These are phyloP conservation scores for Notiomystis cincta DNA, from an alignment of 2,113 vertebrate genomes.

Conservation along the genomic window DNA sequence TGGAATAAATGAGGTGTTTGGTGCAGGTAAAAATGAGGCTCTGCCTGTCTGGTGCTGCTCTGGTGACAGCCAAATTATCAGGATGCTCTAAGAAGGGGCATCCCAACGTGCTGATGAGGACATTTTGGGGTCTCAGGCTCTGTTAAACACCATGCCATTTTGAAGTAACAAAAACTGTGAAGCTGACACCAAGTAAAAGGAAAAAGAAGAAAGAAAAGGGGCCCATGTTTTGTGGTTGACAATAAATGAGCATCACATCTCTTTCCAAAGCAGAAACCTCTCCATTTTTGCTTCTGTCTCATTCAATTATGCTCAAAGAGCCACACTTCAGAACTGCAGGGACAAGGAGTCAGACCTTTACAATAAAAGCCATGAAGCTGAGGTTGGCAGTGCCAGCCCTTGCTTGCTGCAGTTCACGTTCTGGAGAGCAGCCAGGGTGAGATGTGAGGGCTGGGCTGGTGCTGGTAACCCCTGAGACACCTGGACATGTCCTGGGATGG, in stretches of 20 bases:
- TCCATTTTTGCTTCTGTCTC: constrained; percentile 31
- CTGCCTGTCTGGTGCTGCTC: background rate
- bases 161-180: background rate
- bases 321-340: background rate
- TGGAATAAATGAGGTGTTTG: background rate
- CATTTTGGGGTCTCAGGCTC: background rate
- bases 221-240: background rate
- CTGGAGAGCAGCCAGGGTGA: background rate
- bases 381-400: background rate
- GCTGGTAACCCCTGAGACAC: background rate
- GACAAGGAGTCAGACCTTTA: constrained; percentile 13
- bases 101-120: background rate
- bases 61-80: background rate
- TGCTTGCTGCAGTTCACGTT: background rate
- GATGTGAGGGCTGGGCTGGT: background rate
- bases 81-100: background rate
- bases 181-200: background rate
- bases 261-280: constrained; percentile 1
- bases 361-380: background rate
- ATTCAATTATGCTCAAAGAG: constrained; percentile 29
- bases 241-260: background rate
- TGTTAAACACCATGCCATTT: background rate
- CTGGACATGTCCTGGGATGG: background rate
- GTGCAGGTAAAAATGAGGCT: background rate
- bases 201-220: background rate